Percentiles rank a stretch among this genome's conserved stretches.
Conservation (phyloP, 2,113 vertebrate genomes). For the Calonectris borealis region DNA sequence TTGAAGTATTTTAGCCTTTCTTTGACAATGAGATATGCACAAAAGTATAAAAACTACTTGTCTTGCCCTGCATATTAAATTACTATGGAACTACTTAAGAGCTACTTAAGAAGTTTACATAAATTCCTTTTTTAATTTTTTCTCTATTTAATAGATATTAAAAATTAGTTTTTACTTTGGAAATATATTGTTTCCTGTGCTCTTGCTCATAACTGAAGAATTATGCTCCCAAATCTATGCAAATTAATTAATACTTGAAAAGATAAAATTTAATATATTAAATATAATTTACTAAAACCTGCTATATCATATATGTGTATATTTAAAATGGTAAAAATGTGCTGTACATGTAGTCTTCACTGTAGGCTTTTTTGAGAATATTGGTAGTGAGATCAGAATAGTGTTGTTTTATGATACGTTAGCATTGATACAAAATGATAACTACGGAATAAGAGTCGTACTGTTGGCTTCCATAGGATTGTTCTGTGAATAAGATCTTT, state of each 20-base stretch:
- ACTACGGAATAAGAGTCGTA: background rate
- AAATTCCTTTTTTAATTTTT: background rate
- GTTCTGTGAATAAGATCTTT: background rate
- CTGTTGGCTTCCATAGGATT: background rate
- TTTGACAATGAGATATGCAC: background rate
- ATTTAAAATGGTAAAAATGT: background rate
- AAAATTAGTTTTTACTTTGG: background rate
- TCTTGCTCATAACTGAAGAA: background rate
- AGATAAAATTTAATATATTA: background rate
- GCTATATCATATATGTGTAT: background rate
- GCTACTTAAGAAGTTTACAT: background rate
- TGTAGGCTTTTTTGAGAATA: background rate
- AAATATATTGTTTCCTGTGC: background rate
- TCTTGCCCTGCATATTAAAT: background rate
- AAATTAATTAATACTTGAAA: background rate
- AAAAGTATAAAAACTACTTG: background rate
- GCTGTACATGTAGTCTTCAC: background rate
- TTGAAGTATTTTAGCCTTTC: background rate
- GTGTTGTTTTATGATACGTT: background rate
- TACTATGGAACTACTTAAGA: background rate
- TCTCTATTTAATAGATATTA: background rate
- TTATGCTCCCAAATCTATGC: background rate
- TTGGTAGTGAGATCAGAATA: background rate
- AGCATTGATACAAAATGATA: background rate
- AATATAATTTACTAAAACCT: background rate